Percentiles rank a stretch among this genome's conserved stretches.
These are phyloP conservation scores for Pecten maximus DNA, from an alignment of 2,888 invertebrate species.

Conservation along the genomic window DNA sequence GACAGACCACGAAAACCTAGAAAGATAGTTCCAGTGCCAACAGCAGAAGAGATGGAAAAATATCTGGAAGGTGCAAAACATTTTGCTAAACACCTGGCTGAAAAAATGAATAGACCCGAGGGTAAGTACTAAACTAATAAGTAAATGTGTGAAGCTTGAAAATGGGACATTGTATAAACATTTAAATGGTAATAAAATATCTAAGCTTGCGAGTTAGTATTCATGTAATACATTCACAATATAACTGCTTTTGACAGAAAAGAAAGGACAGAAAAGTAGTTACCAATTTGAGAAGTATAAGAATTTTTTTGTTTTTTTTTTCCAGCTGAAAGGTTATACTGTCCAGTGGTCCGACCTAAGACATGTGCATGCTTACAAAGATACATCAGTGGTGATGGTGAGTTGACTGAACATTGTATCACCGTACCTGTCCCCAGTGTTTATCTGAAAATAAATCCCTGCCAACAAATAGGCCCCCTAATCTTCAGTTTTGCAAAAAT, in stretches of 20 bases:
- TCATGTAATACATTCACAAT: too few species aligned
- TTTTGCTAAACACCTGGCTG: slow-evolving; percentile 66
- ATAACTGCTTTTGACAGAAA: too few species aligned
- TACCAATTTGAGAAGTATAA: too few species aligned
- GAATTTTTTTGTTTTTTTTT: slow-evolving; percentile 44
- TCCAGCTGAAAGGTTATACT: slow-evolving; percentile 74
- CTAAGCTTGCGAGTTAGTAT: too few species aligned
- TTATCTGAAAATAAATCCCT: too few species aligned
- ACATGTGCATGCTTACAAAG: slow-evolving; percentile 76
- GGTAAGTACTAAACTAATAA: slow-evolving; percentile 55
- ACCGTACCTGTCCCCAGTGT: neutral
- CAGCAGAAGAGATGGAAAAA: slow-evolving; percentile 68
- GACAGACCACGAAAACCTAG: slow-evolving; percentile 60
- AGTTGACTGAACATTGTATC: slow-evolving; percentile 33
- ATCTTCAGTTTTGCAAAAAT: too few species aligned
- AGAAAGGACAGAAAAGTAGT: too few species aligned
- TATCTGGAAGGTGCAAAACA: slow-evolving; percentile 67
- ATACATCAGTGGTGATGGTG: slow-evolving; percentile 68
- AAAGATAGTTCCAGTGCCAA: slow-evolving; percentile 52
- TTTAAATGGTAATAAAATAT: neutral
- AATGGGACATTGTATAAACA: neutral
- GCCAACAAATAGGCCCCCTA: too few species aligned
- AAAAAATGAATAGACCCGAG: slow-evolving; percentile 65
- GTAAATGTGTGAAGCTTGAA: neutral
- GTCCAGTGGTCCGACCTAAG: slow-evolving; percentile 69